Evolutionary conservation across 2,888 invertebrate genomes (phyloP), one percentile per base, ranked within the genome.

Genomic region (Lasioglossum figueresi): DNA sequence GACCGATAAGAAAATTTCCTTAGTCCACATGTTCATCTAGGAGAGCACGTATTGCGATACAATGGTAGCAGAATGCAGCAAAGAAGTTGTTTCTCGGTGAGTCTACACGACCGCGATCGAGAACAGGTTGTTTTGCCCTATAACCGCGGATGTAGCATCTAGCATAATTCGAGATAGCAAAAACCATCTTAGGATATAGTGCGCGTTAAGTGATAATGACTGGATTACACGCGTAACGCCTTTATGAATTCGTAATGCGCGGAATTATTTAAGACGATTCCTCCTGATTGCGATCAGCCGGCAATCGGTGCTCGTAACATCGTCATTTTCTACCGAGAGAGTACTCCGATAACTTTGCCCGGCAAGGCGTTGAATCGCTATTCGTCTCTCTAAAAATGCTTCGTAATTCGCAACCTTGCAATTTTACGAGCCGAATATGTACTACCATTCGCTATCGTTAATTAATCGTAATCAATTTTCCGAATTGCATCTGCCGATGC

Each of bases 91-190:
- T 31, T 63, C 63, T 27, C 6, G 16, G 31, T 31, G 6, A 31
- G 63, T 63, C 63, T 63, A 63, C 63, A 31, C 16, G 63, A 31
- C 63, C 10, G 4, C 10, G 63, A 76, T 27, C 40, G 19, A 16
- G 2, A 16, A 63, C 63, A 16, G 63, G 63, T 63, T 63, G 27
- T 63, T 63, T 63, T 63, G 63, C 63, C 31, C 63, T 63, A 63
- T 63, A 63, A 63, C 63, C 63, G 63, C 63, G 16, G 63, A 63
- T 63, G 63, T 63, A 63, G 63, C n/a, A 31, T 27, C 63, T 63
- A 63, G 31, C 16, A 31, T 63, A 31, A 31, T 16, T 63, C 63
- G 6, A 14, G 63, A 31, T 31, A 2, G 63, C 63, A 63, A 63
- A 31, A 63, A 63, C 16, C 6, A 16, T n/a, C 59, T 27, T 59